A percentile compares a stretch with the other conserved stretches of the same genome.
Conservation (phyloP, 2,113 vertebrate species). For the Lutjanus erythropterus region DNA sequence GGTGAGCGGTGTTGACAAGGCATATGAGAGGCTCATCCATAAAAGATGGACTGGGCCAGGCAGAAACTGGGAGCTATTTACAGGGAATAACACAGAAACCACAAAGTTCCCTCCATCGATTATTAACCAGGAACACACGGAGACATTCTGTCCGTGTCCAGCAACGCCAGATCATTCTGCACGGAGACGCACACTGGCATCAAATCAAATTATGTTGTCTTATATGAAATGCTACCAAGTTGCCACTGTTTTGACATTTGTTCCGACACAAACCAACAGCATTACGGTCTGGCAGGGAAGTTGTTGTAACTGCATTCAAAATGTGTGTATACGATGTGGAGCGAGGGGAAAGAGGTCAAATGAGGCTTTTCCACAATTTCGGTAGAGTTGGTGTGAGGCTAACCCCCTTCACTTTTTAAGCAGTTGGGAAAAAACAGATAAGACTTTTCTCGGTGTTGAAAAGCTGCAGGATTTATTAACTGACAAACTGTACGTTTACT, state of each 20-base stretch:
- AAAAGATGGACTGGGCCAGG: constrained; percentile 56
- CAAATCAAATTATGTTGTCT: not conserved
- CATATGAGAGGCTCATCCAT: constrained; percentile 66
- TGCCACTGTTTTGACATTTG: not conserved
- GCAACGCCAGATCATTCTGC: not conserved
- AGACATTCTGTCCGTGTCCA: constrained; percentile 24
- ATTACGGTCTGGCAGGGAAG: not conserved
- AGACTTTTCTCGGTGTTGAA: too few species aligned
- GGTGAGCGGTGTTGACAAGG: constrained; percentile 41
- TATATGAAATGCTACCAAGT: not conserved
- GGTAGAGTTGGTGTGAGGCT: too few species aligned
- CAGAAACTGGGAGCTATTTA: constrained; percentile 48
- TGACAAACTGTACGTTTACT: too few species aligned
- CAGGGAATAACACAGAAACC: constrained; percentile 47
- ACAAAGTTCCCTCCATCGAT: constrained; percentile 54
- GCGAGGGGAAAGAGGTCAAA: too few species aligned
- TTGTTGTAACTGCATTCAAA: not conserved
- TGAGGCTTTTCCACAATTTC: too few species aligned
- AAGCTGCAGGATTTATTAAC: too few species aligned
- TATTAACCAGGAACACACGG: constrained; percentile 56
- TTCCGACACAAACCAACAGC: not conserved
- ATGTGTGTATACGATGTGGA: too few species aligned
- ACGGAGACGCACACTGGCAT: not conserved
- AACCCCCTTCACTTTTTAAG: too few species aligned
- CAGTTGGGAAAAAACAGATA: too few species aligned